Evolutionary conservation across 2,113 vertebrate genomes (phyloP).

Genomic region (Dasyurus viverrinus): DNA sequence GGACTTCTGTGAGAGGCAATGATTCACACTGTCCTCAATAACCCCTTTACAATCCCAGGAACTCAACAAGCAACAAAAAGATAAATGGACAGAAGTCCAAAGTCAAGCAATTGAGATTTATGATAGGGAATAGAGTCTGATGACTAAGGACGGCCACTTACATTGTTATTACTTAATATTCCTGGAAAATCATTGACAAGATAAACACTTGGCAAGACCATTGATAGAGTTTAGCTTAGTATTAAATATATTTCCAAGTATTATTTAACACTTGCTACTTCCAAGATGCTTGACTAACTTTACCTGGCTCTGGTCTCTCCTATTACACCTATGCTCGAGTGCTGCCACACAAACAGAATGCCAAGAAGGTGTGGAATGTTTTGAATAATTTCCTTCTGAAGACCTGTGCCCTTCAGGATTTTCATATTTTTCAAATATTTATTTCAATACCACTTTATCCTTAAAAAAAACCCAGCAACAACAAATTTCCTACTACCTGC

Average conservation of each 20-base stretch:
- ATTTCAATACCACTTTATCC: not conserved
- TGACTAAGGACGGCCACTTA: slow-evolving; percentile 43
- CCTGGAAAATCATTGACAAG: slow-evolving; percentile 35
- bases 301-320: not conserved
- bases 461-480: not conserved
- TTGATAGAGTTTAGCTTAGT: slow-evolving; percentile 55
- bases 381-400: not conserved
- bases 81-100: not conserved
- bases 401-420: not conserved
- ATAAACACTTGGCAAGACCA: slow-evolving; percentile 53
- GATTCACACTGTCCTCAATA: not conserved
- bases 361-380: not conserved
- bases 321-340: not conserved
- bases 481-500: not conserved
- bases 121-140: not conserved
- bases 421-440: not conserved
- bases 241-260: not conserved
- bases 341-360: not conserved
- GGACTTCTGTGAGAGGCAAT: not conserved
- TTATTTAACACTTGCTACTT: not conserved
- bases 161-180: slow-evolving; percentile 67
- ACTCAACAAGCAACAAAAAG: not conserved
- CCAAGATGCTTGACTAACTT: not conserved
- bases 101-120: not conserved
- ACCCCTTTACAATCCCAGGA: not conserved